A percentile compares a stretch with the other conserved stretches of the same genome.
Evolutionary conservation across 2,888 invertebrate species (phyloP).

Genomic region (Serrognathus titanus): DNA sequence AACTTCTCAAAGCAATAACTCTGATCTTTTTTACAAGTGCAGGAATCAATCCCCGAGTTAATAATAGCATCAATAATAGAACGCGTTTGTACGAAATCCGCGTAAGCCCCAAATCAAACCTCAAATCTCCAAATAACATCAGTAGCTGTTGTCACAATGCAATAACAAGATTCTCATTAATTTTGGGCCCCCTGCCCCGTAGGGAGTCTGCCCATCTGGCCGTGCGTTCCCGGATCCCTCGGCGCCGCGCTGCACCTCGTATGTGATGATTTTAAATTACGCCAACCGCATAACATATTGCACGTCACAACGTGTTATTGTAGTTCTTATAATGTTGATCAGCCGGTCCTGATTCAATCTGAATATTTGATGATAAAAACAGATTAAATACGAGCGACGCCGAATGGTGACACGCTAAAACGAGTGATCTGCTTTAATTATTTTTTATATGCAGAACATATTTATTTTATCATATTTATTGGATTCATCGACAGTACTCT

Average conservation of each 20-base stretch:
- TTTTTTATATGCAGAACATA: too few species aligned
- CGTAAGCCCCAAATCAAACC: constrained; percentile 37
- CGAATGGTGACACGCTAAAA: too few species aligned
- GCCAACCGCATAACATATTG: constrained; percentile 38
- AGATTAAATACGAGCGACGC: background rate
- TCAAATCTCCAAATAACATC: constrained; percentile 36
- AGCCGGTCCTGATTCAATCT: background rate
- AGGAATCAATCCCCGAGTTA: background rate
- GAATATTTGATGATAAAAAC: constrained; percentile 1
- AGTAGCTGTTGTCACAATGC: constrained; percentile 33
- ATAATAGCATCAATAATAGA: constrained; percentile 9
- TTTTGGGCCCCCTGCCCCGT: constrained; percentile 27
- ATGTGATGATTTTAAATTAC: constrained; percentile 42
- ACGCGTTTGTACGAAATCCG: constrained; percentile 1
- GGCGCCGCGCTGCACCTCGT: constrained; percentile 32
- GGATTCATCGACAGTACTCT: too few species aligned
- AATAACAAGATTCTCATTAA: constrained; percentile 45
- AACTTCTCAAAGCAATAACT: too few species aligned
- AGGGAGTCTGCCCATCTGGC: constrained; percentile 31
- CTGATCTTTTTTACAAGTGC: too few species aligned
- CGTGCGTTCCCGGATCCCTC: constrained; percentile 29
- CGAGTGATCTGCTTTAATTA: too few species aligned
- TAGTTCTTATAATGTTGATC: constrained; percentile 15
- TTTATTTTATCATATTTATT: too few species aligned
- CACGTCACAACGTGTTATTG: constrained; percentile 33